Base-by-base conservation (phyloP, 2,888 invertebrate species). In the Lumbricus terrestris region DNA sequence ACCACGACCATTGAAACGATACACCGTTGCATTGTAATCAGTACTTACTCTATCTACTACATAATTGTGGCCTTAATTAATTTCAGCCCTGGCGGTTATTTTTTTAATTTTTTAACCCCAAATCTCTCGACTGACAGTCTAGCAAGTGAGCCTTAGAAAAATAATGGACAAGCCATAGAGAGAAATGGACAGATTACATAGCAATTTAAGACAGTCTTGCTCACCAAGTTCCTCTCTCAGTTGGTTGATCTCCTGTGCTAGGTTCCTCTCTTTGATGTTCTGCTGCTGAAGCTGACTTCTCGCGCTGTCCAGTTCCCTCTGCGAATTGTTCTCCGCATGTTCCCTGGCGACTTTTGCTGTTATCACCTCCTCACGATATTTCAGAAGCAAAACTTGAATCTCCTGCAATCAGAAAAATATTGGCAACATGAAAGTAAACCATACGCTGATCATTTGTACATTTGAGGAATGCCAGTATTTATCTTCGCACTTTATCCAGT, bases 351-450 rank as follows among this genome's bases (percentile, higher is more conserved):
- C 96, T 93, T 97, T 97, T 15, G 97, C 97, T 92, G 97, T 97
- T 92, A 99, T 98, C 91, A 99, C 96, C 94, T 99, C 98, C 95
- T 98, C 98, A 90, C 97, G 97, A 92, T 97, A 96, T 93, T 97
- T 97, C 91, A 99, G 96, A 90, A 97, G 96, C 91, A 97, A 95
- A 94, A 98, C 97, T 93, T 99, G 98, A 91, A 99, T 96, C 93
- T 98, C 98, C 96, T 97, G 92, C 33, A 18, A 38, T 85, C 47
- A 47, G 47, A 47, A 47, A 47, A 20, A 20, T 23, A 47, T 33
- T 89, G n/a, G 8, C 6, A 69, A 69, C 29, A 69, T n/a, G 69
- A 69, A 11, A 69, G n/a, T 69, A 69, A 69, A 69, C 29, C 13
- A n/a, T n/a, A 29, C 29, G n/a, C 54, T 8, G 29, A 54, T 29